Percentiles rank a stretch among this genome's conserved stretches.
Evolutionary conservation across 2,113 vertebrate species (phyloP).

Genomic region (Lagopus leucura): DNA sequence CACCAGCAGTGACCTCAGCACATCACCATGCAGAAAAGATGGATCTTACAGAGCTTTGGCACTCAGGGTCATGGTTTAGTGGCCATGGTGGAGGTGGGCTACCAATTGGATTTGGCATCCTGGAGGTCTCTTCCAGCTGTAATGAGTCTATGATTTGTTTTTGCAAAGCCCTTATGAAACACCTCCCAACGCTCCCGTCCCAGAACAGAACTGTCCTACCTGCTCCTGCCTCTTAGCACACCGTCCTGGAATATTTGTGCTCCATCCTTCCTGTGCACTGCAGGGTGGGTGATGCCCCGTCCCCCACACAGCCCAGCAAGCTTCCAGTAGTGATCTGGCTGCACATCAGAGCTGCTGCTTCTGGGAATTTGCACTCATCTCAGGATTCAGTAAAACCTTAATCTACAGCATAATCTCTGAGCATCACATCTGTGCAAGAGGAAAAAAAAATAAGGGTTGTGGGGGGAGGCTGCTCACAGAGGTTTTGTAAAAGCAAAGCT

Average conservation of each 20-base stretch:
- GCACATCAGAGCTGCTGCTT: background rate
- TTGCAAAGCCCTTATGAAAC: background rate
- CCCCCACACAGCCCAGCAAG: background rate
- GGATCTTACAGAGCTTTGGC: background rate
- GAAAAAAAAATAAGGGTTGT: background rate
- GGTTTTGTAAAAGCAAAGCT: background rate
- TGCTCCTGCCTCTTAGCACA: slow-evolving; percentile 10
- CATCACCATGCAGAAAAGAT: background rate
- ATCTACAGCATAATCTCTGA: slow-evolving; percentile 64
- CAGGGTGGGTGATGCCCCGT: background rate
- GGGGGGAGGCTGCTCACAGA: background rate
- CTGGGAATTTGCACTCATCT: slow-evolving; percentile 55
- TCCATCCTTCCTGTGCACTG: background rate
- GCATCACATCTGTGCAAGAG: slow-evolving; percentile 54
- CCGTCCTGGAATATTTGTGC: background rate
- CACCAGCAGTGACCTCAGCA: background rate
- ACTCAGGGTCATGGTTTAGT: too few species aligned
- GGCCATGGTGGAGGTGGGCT: too few species aligned
- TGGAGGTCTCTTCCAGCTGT: too few species aligned
- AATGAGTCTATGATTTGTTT: too few species aligned
- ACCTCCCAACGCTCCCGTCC: background rate
- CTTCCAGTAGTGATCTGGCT: background rate
- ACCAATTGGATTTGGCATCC: too few species aligned
- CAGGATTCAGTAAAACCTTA: slow-evolving; percentile 58
- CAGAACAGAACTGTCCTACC: slow-evolving; percentile 10